These are phyloP conservation scores for Heliopora coerulea DNA, from an alignment of 92 coral and sea anemone genomes.

Conservation along the genomic window DNA sequence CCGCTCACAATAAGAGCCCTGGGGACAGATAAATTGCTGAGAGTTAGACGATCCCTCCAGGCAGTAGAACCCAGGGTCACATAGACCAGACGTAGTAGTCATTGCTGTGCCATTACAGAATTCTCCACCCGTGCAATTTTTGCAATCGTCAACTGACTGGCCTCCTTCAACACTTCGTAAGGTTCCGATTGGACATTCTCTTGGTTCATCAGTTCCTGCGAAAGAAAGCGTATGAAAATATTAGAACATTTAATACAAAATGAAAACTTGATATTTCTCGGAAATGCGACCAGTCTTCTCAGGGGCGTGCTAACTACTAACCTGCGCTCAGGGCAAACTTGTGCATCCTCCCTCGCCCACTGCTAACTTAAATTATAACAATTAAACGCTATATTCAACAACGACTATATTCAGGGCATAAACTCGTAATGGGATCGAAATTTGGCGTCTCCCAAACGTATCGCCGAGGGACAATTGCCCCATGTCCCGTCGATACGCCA, in stretches of 20 bases:
- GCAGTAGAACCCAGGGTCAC: constrained; percentile 83
- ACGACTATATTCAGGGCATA: no score
- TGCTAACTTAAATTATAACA: no score
- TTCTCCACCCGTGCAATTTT: constrained; percentile 92
- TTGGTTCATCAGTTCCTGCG: constrained; percentile 80
- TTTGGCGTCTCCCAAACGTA: no score
- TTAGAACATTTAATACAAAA: not conserved
- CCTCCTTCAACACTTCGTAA: constrained; percentile 67
- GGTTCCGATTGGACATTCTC: constrained; percentile 84
- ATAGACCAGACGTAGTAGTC: constrained; percentile 83
- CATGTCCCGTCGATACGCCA: no score
- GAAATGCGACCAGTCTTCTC: no score
- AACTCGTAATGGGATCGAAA: no score
- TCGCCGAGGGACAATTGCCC: no score
- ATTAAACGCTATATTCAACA: no score
- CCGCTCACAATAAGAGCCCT: constrained; percentile 68
- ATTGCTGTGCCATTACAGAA: constrained; percentile 82
- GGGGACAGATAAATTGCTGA: constrained; percentile 66
- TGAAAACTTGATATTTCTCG: no score
- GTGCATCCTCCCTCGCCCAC: no score
- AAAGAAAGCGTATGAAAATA: not conserved
- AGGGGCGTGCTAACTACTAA: no score
- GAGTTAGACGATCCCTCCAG: constrained; percentile 69
- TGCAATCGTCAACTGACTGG: constrained; percentile 62
- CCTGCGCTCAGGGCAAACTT: no score